Evolutionary conservation across 2,888 invertebrate species (phyloP), one percentile per base, ranked within the genome.

Genomic region (Watsonalla binaria): DNA sequence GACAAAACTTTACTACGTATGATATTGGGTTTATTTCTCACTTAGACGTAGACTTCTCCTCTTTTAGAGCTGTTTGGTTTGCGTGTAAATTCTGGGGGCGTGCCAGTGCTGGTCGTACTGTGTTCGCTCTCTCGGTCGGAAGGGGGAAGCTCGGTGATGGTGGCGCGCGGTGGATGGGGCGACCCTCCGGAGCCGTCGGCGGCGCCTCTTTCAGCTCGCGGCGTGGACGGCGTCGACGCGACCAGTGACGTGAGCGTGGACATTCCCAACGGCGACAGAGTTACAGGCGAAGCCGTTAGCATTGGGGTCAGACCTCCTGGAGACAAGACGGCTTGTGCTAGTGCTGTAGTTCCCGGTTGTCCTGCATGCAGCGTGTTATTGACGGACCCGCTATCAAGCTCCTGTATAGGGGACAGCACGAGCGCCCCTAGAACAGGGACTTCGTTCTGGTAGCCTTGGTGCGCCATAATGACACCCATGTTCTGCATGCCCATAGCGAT

Each of bases 321-420:
- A 0, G 95, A 93, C 5, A 96, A 83, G 9, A 96, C 94, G 0
- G 96, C 95, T 76, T 96, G 95, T 5, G 96, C 96, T 57, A 96
- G 85, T 6, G 96, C 96, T 0, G 95, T 93, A 0, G 96, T 95
- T 8, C 94, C 93, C 6, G 95, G 94, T 82, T 94, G 93, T 35
- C 94, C 93, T 35, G 94, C 92, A 76, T 94, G 94, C 65, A 95
- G 79, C 49, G 95, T 95, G 74, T 94, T 95, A 76, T 94, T 94
- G 51, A 94, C 94, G 0, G 95, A 95, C 45, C 92, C 93, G 59
- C 95, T 94, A 68, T 96, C 97, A 63, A 95, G 89, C 84, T 97
- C 97, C 63, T 96, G 96, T 58, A 97, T 97, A 0, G 96, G 96
- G 2, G 96, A 96, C 13, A 97, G 87, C 46, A 95, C 93, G 35